Percentiles rank a stretch among this genome's conserved stretches.
phyloP scores from a whole-genome alignment of 2,888 invertebrate species.

The Agapostemon virescens region DNA sequence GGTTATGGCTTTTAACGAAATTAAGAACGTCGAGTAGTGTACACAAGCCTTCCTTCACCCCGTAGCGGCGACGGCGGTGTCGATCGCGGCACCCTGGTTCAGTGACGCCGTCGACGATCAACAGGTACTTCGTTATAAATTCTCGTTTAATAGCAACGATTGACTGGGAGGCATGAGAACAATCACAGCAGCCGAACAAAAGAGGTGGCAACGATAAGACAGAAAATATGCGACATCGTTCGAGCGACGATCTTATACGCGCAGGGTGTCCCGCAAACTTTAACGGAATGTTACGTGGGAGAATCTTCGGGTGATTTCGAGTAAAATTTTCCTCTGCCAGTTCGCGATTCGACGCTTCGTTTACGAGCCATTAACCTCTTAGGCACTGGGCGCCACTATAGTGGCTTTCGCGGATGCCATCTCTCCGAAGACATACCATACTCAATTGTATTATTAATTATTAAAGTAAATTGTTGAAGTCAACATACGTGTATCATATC shows the following conservation, averaged over 20 bases:
- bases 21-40: conserved; percentile 39
- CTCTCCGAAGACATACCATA: too few relatives aligned
- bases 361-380: too few relatives aligned
- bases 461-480: too few relatives aligned
- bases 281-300: too few relatives aligned
- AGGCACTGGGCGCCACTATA: too few relatives aligned
- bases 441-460: too few relatives aligned
- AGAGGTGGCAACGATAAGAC: background rate
- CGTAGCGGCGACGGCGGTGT: background rate
- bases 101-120: conserved; percentile 27
- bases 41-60: background rate
- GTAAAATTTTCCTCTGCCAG: too few relatives aligned
- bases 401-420: too few relatives aligned
- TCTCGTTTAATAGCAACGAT: conserved; percentile 11
- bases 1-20: conserved; percentile 42
- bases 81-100: background rate
- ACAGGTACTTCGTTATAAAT: conserved; percentile 37
- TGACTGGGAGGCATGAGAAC: background rate
- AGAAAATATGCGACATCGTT: background rate
- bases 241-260: background rate
- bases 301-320: too few relatives aligned
- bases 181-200: background rate
- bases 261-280: too few relatives aligned
- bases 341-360: too few relatives aligned
- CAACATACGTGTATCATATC: too few relatives aligned